These are phyloP conservation scores for Xanthorhoe designata DNA, from an alignment of 2,888 invertebrate genomes.

Conservation along the genomic window DNA sequence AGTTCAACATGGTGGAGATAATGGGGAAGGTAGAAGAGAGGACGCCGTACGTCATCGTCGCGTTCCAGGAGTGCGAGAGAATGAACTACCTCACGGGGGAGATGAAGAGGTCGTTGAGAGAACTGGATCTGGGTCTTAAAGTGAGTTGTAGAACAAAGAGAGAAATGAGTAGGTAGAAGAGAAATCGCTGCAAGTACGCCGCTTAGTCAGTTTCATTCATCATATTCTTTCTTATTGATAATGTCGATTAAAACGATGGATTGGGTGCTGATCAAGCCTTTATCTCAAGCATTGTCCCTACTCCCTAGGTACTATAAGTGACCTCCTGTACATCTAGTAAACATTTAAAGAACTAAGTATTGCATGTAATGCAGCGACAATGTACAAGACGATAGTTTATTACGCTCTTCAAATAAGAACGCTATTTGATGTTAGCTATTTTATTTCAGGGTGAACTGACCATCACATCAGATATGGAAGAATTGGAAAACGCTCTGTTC, in stretches of 20 bases:
- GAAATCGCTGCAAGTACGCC: too few relatives aligned
- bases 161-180: neutral
- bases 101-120: constrained; percentile 95
- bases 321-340: too few relatives aligned
- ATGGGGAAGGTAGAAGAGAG: constrained; percentile 98
- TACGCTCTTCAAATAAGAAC: too few relatives aligned
- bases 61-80: constrained; percentile 97
- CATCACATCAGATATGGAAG: constrained; percentile 98
- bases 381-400: too few relatives aligned
- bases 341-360: too few relatives aligned
- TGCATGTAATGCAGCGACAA: too few relatives aligned
- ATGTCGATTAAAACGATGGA: too few relatives aligned
- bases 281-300: too few relatives aligned
- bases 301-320: neutral
- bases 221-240: too few relatives aligned
- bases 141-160: constrained; percentile 62
- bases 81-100: constrained; percentile 97
- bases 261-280: too few relatives aligned
- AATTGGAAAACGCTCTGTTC: constrained; percentile 95
- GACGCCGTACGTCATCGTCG: constrained; percentile 98
- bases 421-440: neutral
- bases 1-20: constrained; percentile 97
- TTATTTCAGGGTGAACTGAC: constrained; percentile 93
- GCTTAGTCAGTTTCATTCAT: too few relatives aligned
- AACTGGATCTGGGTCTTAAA: constrained; percentile 97